Base-by-base conservation (phyloP, 2,888 invertebrate species). In the Harpagoxenus sublaevis region DNA sequence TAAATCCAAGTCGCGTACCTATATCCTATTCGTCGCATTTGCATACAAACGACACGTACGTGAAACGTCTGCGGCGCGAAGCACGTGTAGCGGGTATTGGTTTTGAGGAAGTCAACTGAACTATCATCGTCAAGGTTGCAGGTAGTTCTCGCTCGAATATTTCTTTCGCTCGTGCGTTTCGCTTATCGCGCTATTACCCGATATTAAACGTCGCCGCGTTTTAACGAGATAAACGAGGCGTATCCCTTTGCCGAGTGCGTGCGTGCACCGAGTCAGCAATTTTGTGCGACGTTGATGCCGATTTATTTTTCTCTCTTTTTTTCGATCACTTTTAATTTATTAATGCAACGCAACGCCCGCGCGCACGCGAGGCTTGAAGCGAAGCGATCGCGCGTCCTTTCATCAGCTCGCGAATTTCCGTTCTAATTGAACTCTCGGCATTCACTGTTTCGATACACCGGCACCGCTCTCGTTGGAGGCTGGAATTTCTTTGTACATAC, bases 401-500 rank as follows among this genome's bases (percentile, higher is more conserved):
- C 15, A n/a, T 60, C 18, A 74, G 10, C n/a, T 48, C 45, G 45
- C 31, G 0, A 45, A 62, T 75, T 75, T 75, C 35, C 9, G 48
- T 35, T 63, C 35, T 31, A 57, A 10, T 63, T 35, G n/a, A n/a
- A 48, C 8, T 15, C 63, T 8, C 23, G n/a, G 35, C 10, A 53
- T 42, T 57, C 48, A 5, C 42, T 28, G 68, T 39, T 23, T 23
- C n/a, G 53, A 53, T 39, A 15, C 35, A 6, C 15, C 12, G 39
- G 39, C 39, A 9, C 62, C 12, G 12, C 9, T 45, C 42, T 15
- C n/a, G 60, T 28, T 1, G 53, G 84, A 74, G 55, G 63, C 84
- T 88, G 71, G 81, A 74, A 77, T 87, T 82, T 66, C 74, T 88
- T 81, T 73, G 70, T 78, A 73, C 74, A 57, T 66, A 77, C 57